These are phyloP conservation scores for Darevskia nairensis DNA, from an alignment of 2,797 vertebrate species.

Conservation along the genomic window DNA sequence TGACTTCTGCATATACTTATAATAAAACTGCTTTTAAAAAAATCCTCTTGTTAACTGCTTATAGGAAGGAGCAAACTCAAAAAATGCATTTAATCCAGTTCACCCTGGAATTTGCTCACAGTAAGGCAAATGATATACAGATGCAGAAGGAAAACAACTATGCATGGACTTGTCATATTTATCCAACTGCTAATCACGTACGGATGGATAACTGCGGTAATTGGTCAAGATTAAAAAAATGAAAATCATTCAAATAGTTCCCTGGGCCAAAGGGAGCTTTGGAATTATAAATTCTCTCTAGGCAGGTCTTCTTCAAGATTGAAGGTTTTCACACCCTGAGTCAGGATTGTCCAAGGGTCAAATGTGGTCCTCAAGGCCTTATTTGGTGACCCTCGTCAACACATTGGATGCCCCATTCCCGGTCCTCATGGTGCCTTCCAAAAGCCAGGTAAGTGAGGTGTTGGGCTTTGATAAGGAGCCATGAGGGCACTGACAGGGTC, in stretches of 20 bases:
- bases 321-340: not conserved
- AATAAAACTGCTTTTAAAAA: not conserved
- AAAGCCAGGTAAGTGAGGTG: too few relatives aligned
- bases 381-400: too few relatives aligned
- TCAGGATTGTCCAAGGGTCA: not conserved
- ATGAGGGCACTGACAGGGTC: too few relatives aligned
- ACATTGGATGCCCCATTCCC: too few relatives aligned
- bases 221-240: not conserved
- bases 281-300: not conserved
- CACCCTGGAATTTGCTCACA: not conserved
- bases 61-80: not conserved
- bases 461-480: too few relatives aligned
- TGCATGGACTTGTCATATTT: not conserved
- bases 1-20: slow-evolving; percentile 52
- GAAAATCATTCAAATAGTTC: not conserved
- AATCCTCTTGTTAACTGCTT: slow-evolving; percentile 18
- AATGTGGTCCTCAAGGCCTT: too few relatives aligned
- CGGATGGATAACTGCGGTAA: not conserved
- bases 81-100: not conserved
- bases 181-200: not conserved
- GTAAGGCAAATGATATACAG: not conserved
- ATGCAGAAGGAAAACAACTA: not conserved
- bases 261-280: not conserved
- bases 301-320: not conserved
- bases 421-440: too few relatives aligned